Evolutionary conservation across 2,888 invertebrate genomes (phyloP), one percentile per base, ranked within the genome.

Genomic region (Oscheius myriophilus): DNA sequence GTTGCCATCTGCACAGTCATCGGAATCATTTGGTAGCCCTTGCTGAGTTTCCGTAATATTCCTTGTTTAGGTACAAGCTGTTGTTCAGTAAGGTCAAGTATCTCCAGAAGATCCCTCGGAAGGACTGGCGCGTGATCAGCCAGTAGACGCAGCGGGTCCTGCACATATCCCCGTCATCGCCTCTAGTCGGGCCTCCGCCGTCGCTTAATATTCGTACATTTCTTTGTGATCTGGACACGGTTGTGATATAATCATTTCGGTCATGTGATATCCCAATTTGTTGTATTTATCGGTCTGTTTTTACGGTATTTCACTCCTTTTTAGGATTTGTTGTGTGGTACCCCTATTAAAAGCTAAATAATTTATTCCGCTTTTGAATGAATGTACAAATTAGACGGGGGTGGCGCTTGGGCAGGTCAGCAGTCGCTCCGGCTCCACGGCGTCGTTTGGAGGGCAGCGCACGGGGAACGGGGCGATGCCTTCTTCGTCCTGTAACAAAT

Each of bases 41-140:
- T 51, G 21, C 45, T 49, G 2, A 61, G 6, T 21, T 51, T 25
- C 41, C 14, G 18, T 62, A 83, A 45, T n/a, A n/a, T 43, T 58
- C 9, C 53, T 14, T 14, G 73, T 78, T 49, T 71, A 78, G 76
- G 78, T 81, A 78, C 78, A 77, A 80, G 65, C 58, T 85, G 43
- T 82, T 85, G 73, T 85, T 82, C 72, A 72, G 72, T 45, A 74
- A 77, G 46, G 81, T 85, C 63, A 78, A 83, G 62, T 76, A 84
- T 62, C 75, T 85, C 51, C 85, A 85, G 68, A 82, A 84, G 71
- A 85, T 85, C 61, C 84, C 84, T 2, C 70, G 85, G 33, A 73
- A 71, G 57, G 82, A 85, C 46, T 85, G 85, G 85, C 76, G 81
- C 53, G 85, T 85, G 39, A 82, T 86, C 58, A 78, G 72, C 57